phyloP scores from a whole-genome alignment of 2,797 vertebrate species.

The Danio jaintianensis region DNA sequence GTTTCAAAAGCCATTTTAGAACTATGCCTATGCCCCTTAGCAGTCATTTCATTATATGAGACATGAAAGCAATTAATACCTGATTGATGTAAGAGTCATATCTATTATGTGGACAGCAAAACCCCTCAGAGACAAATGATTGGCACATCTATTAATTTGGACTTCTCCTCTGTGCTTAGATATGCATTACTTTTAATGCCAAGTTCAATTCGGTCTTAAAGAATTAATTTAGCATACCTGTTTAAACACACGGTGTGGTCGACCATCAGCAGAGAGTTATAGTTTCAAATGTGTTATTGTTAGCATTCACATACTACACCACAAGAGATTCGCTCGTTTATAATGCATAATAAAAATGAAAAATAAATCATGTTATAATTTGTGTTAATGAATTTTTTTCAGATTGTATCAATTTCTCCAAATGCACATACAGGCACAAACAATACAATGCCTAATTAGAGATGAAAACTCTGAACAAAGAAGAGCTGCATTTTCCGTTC shows the following conservation, averaged over 20 bases:
- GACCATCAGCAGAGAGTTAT: conserved; percentile 21
- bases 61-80: conserved; percentile 64
- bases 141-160: conserved; percentile 67
- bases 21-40: conserved; percentile 52
- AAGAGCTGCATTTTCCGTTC: conserved; percentile 5
- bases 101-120: conserved; percentile 57
- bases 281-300: neutral
- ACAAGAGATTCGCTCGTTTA: neutral
- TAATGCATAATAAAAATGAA: neutral
- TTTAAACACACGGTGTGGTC: conserved; percentile 46
- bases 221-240: conserved; percentile 56
- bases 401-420: neutral
- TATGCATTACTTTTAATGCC: conserved; percentile 40
- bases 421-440: neutral
- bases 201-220: conserved; percentile 58
- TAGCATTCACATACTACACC: conserved; percentile 6
- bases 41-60: conserved; percentile 49
- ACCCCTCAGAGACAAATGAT: conserved; percentile 62
- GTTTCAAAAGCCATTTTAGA: conserved; percentile 50
- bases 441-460: neutral
- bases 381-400: too few species aligned
- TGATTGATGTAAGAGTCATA: conserved; percentile 60
- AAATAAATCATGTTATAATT: neutral
- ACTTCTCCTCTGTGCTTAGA: conserved; percentile 46
- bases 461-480: conserved; percentile 26